Base-by-base conservation (phyloP, 2,888 invertebrate species). In the Drosophila neutralis region DNA sequence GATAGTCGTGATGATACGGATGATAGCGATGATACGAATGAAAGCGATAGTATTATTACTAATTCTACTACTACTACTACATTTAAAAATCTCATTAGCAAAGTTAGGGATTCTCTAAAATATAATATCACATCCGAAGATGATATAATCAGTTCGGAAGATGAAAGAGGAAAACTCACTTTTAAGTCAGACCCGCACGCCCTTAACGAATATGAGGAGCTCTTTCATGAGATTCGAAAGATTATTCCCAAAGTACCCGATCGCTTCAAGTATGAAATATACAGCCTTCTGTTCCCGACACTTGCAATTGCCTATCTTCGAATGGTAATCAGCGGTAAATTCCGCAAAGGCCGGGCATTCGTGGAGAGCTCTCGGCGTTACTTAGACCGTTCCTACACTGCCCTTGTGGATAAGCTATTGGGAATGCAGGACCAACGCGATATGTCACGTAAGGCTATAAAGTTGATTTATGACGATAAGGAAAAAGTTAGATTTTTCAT, bases 61-160 rank as follows among this genome's bases (percentile, higher is more conserved):
- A 11, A n/a, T n/a, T n/a, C n/a, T 5, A 10, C n/a, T 11, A 5
- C 13, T 21, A 21, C 6, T 42, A 42, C 3, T 11, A 3, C 29
- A 0, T 18, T 11, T 5, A 64, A 59, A 36, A 5, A 13, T 0
- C 66, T 33, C 10, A 1, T 10, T 0, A 48, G 27, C 0, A 64
- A 53, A 11, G 60, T 49, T 0, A 35, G 24, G 0, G 86, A 83
- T 15, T 85, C 88, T 24, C 88, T 65, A 15, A 83, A 83, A 42
- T 76, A 87, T 13, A 61, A 65, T 1, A 52, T 10, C 27, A 13
- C 11, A 0, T 38, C n/a, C 4, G 60, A 60, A 10, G 68, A 60
- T 3, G 56, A 65, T 3, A 40, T 18, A 4, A 0, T n/a, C 2
- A 58, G 18, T 13, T 40, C 56, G 2, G 68, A 53, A 1, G 33